Percentiles rank a stretch among this genome's conserved stretches.
phyloP scores from a whole-genome alignment of 2,797 vertebrate genomes.

The Characodon lateralis region DNA sequence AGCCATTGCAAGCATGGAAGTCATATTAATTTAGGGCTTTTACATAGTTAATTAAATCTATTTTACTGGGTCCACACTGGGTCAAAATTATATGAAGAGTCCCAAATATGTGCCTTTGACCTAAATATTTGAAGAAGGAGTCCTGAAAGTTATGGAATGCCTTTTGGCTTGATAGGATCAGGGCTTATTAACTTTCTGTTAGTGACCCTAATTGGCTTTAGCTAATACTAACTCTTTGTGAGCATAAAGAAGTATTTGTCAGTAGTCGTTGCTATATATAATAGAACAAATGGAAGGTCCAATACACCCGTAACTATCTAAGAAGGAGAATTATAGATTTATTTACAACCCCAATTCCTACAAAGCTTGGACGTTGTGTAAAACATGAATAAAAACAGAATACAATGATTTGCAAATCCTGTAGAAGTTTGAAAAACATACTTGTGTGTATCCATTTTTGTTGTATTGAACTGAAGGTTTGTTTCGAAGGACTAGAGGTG shows the following conservation, averaged over 20 bases:
- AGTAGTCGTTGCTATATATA: too few species aligned
- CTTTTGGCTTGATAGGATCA: background rate
- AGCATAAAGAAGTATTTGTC: too few species aligned
- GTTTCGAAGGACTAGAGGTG: conserved; percentile 63
- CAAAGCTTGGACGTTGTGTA: too few species aligned
- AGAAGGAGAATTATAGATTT: too few species aligned
- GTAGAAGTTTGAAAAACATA: conserved; percentile 40
- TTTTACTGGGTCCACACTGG: background rate
- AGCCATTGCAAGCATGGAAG: background rate
- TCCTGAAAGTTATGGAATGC: background rate
- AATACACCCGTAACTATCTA: too few species aligned
- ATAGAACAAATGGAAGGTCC: too few species aligned
- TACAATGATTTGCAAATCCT: conserved; percentile 7
- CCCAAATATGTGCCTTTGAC: background rate
- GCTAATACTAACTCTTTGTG: too few species aligned
- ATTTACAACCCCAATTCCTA: too few species aligned
- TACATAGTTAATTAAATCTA: background rate
- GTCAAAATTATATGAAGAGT: background rate
- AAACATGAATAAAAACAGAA: too few species aligned
- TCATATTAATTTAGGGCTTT: background rate
- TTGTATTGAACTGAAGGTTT: conserved; percentile 58
- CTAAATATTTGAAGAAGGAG: background rate
- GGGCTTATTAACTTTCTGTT: background rate
- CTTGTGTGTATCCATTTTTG: conserved; percentile 21
- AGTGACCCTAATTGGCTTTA: background rate